These are phyloP conservation scores for Drosophila ohnishii DNA, from an alignment of 1,140 invertebrate species.

Conservation along the genomic window DNA sequence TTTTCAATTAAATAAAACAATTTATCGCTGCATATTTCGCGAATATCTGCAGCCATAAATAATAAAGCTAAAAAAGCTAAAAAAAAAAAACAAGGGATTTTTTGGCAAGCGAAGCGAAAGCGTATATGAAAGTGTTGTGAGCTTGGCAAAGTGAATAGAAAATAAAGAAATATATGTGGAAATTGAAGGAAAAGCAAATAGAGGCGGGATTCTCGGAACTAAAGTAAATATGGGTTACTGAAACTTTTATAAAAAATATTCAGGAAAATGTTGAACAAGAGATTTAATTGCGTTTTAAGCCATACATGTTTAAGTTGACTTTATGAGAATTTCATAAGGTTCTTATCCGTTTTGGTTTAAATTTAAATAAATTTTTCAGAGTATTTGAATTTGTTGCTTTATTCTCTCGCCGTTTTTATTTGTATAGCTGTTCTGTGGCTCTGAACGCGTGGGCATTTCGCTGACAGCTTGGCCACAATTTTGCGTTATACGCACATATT, in stretches of 20 bases:
- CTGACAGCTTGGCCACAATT: slow-evolving; percentile 32
- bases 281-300: not conserved
- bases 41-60: slow-evolving; percentile 47
- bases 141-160: slow-evolving; percentile 1
- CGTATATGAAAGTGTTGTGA: slow-evolving; percentile 18
- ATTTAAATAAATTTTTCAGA: not conserved
- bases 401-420: slow-evolving; percentile 1
- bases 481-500: slow-evolving; percentile 13
- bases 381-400: not conserved
- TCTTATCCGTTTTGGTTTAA: not conserved
- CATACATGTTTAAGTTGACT: not conserved
- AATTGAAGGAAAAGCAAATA: not conserved
- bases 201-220: not conserved
- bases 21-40: slow-evolving; percentile 50
- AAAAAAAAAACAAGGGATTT: not conserved
- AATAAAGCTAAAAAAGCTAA: slow-evolving; percentile 23
- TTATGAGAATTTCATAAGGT: no score
- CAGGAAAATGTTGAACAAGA: not conserved
- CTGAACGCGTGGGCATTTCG: slow-evolving; percentile 6
- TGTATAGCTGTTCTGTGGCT: slow-evolving; percentile 4
- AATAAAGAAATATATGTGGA: not conserved
- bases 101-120: slow-evolving; percentile 15
- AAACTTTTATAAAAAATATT: not conserved
- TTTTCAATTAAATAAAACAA: slow-evolving; percentile 64
- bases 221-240: not conserved